Percentiles rank a stretch among this genome's conserved stretches.
phyloP scores from a whole-genome alignment of 2,113 vertebrate genomes.

The Notothenia coriiceps region DNA sequence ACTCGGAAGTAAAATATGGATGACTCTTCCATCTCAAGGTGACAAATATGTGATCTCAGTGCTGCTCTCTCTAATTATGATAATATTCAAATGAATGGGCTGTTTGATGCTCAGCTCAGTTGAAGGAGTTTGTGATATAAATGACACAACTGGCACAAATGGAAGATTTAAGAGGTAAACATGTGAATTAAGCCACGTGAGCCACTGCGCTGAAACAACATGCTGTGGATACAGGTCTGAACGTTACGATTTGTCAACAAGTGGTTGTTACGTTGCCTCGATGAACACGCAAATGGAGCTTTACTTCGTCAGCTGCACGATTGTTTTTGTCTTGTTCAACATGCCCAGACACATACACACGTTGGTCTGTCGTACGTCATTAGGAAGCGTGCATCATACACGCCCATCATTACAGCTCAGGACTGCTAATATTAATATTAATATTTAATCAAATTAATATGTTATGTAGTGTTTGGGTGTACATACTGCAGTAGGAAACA shows the following conservation, averaged over 20 bases:
- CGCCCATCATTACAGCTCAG: background rate
- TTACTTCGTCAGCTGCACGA: background rate
- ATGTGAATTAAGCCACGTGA: slow-evolving; percentile 2
- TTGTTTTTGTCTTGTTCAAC: slow-evolving; percentile 19
- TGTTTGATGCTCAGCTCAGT: slow-evolving; percentile 23
- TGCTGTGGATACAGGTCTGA: slow-evolving; percentile 31
- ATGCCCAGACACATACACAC: slow-evolving; percentile 27
- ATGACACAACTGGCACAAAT: background rate
- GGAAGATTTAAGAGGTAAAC: slow-evolving; percentile 28
- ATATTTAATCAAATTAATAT: background rate
- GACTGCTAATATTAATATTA: background rate
- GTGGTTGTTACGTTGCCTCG: slow-evolving; percentile 31
- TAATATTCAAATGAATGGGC: slow-evolving; percentile 28
- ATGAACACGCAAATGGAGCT: slow-evolving; percentile 8
- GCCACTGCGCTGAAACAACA: slow-evolving; percentile 15
- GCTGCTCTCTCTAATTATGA: slow-evolving; percentile 28
- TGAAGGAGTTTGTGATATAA: background rate
- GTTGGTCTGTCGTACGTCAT: background rate
- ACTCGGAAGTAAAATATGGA: slow-evolving; percentile 14
- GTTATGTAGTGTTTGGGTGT: background rate
- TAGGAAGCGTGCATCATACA: background rate
- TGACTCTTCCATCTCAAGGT: slow-evolving; percentile 29
- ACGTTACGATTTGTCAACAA: slow-evolving; percentile 57
- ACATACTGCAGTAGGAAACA: background rate
- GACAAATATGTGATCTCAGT: slow-evolving; percentile 20